Conservation (phyloP, 2,113 vertebrate genomes). For the Misgurnus mizolepis region DNA sequence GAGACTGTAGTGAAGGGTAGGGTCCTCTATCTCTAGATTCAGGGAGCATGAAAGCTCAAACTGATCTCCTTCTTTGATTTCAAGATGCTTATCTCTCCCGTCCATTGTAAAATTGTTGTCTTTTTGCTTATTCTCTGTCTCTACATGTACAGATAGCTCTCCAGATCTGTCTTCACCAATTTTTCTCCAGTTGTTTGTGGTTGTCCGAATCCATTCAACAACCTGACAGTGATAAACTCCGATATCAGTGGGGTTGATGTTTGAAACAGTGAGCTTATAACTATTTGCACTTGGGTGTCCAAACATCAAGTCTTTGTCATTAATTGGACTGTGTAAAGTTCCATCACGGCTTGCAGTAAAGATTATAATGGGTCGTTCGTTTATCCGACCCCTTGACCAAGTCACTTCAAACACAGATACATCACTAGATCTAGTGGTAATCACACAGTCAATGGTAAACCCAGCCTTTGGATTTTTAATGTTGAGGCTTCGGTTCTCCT, state of each 20-base stretch:
- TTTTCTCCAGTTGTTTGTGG: slow-evolving; percentile 82
- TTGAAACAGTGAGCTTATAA: slow-evolving; percentile 74
- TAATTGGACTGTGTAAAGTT: slow-evolving; percentile 51
- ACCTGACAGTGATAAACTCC: slow-evolving; percentile 80
- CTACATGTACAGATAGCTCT: slow-evolving; percentile 35
- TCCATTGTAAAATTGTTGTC: background rate
- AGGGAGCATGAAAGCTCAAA: slow-evolving; percentile 43
- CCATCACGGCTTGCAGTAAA: slow-evolving; percentile 61
- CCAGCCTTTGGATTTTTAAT: slow-evolving; percentile 43
- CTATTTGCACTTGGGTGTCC: slow-evolving; percentile 47
- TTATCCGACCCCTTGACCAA: slow-evolving; percentile 57
- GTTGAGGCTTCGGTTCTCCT: slow-evolving; percentile 37
- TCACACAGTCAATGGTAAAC: slow-evolving; percentile 63
- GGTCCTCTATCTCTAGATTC: slow-evolving; percentile 14
- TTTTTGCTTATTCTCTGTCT: background rate
- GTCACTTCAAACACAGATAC: slow-evolving; percentile 69
- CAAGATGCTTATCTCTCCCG: background rate
- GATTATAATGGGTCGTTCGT: slow-evolving; percentile 39
- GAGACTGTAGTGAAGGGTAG: slow-evolving; percentile 36
- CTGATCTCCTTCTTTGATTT: slow-evolving; percentile 23
- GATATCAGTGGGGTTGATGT: slow-evolving; percentile 40
- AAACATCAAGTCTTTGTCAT: slow-evolving; percentile 53
- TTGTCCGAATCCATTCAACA: slow-evolving; percentile 79
- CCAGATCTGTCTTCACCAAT: slow-evolving; percentile 80
- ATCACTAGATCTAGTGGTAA: slow-evolving; percentile 58